phyloP scores from a whole-genome alignment of 2,888 invertebrate species.

The Helobdella robusta region DNA sequence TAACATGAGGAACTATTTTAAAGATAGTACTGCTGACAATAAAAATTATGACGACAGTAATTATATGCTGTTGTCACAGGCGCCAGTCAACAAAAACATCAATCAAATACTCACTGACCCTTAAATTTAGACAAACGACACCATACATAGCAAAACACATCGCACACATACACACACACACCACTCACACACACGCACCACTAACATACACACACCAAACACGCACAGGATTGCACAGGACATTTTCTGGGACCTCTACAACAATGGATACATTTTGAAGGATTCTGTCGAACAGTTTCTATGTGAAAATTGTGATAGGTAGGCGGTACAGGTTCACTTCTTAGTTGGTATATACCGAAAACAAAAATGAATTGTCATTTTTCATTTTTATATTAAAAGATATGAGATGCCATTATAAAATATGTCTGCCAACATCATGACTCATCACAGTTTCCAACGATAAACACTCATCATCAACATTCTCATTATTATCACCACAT shows the following conservation, averaged over 20 bases:
- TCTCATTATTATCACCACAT: not conserved
- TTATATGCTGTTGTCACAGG: not conserved
- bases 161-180: too few species aligned
- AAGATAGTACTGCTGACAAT: not conserved
- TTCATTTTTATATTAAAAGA: conserved; percentile 4
- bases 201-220: too few species aligned
- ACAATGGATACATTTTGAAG: conserved; percentile 70
- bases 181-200: too few species aligned
- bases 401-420: too few species aligned
- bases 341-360: too few species aligned
- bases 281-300: conserved; percentile 81
- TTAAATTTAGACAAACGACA: too few species aligned
- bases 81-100: not conserved
- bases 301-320: conserved; percentile 66
- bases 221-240: conserved; percentile 83
- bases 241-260: conserved; percentile 71
- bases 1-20: too few species aligned
- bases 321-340: conserved; percentile 16
- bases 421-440: too few species aligned
- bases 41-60: not conserved
- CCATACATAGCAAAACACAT: too few species aligned
- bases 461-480: not conserved
- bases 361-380: not conserved
- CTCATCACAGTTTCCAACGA: not conserved
- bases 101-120: too few species aligned